phyloP scores from a whole-genome alignment of 2,113 vertebrate genomes.

The Camarhynchus parvulus region DNA sequence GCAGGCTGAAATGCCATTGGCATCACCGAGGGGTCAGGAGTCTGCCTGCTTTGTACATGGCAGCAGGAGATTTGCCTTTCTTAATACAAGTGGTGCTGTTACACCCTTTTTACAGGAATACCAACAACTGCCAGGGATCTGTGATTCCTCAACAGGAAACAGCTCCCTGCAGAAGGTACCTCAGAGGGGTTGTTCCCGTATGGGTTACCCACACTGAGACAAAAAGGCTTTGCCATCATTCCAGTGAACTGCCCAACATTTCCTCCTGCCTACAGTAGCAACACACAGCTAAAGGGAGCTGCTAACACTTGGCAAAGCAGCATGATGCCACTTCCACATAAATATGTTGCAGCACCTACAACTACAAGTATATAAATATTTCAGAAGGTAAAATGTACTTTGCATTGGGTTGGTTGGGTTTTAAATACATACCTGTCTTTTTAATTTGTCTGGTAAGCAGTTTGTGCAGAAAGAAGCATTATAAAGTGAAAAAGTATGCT shows the following conservation, averaged over 20 bases:
- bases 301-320: not conserved
- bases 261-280: not conserved
- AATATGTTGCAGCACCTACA: not conserved
- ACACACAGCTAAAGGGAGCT: not conserved
- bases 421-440: not conserved
- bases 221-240: not conserved
- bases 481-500: not conserved
- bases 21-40: not conserved
- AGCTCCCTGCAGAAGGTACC: not conserved
- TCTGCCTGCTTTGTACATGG: not conserved
- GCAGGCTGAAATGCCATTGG: not conserved
- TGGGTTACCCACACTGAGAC: not conserved
- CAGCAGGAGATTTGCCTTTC: not conserved
- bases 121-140: not conserved
- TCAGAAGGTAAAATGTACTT: not conserved
- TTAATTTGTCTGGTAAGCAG: not conserved
- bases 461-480: not conserved
- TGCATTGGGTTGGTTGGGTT: not conserved
- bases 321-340: not conserved
- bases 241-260: accelerated
- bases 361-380: not conserved
- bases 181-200: not conserved
- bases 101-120: not conserved
- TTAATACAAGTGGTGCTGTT: not conserved
- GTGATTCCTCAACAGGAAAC: not conserved